Conservation (phyloP, 2,888 invertebrate genomes). For the Plutella xylostella region DNA sequence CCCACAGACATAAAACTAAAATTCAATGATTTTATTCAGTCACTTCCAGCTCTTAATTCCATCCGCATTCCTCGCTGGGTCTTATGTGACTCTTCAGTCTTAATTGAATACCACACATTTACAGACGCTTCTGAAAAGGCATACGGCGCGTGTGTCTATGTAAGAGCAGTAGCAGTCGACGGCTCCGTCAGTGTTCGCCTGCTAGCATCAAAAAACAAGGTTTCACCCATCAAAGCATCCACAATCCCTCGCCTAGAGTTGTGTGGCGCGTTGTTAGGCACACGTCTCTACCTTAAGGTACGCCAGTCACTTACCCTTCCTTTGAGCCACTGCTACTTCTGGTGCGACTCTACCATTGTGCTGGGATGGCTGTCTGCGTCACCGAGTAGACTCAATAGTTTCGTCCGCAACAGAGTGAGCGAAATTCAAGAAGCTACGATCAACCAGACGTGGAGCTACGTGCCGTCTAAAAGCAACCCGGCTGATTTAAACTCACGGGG, state of each 20-base stretch:
- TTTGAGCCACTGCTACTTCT: not conserved
- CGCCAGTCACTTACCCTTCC: not conserved
- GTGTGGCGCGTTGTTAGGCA: not conserved
- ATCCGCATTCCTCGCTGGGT: constrained; percentile 6
- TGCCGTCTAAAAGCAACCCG: constrained; percentile 2
- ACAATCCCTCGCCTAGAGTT: constrained; percentile 10
- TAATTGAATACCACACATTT: constrained; percentile 9
- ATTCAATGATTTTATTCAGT: constrained; percentile 6
- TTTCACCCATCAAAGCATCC: constrained; percentile 5
- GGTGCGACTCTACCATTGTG: not conserved
- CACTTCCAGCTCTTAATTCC: not conserved
- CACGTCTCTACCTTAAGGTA: not conserved
- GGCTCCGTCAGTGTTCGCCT: constrained; percentile 2
- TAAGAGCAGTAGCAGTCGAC: not conserved
- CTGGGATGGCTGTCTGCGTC: not conserved
- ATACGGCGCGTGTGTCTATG: constrained; percentile 10
- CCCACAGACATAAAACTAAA: not conserved
- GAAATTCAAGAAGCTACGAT: constrained; percentile 13
- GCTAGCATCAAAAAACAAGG: constrained; percentile 7
- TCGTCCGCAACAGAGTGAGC: constrained; percentile 17
- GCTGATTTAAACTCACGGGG: not conserved
- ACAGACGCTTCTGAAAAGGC: constrained; percentile 7
- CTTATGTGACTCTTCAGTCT: not conserved
- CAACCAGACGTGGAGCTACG: constrained; percentile 1
- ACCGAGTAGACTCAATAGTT: constrained; percentile 12